These are phyloP conservation scores for Caracal caracal DNA, from an alignment of 2,113 vertebrate genomes.

Conservation along the genomic window DNA sequence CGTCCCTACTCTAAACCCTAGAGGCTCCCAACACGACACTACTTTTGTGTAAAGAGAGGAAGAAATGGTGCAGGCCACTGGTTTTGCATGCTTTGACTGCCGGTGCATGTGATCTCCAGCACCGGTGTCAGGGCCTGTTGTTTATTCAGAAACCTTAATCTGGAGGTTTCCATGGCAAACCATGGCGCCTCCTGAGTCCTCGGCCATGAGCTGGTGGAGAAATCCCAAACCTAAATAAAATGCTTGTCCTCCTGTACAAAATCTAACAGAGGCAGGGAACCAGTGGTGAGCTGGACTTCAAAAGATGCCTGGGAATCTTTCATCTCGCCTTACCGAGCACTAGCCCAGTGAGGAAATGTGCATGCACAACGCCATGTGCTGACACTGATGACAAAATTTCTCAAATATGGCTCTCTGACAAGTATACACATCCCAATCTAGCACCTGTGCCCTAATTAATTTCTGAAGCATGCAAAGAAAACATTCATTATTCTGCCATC, in stretches of 20 bases:
- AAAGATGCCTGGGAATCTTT: neutral
- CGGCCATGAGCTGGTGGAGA: neutral
- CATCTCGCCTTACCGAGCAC: neutral
- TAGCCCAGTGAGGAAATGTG: neutral
- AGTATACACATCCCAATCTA: neutral
- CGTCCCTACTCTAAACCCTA: neutral
- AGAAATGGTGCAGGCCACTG: neutral
- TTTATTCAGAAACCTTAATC: conserved; percentile 2
- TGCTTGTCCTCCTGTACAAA: neutral
- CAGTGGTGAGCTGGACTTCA: neutral
- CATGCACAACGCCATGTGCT: neutral
- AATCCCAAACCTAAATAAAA: neutral
- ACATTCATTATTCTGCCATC: neutral
- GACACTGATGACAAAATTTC: neutral
- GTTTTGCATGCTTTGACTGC: neutral
- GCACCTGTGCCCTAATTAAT: neutral
- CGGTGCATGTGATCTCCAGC: neutral
- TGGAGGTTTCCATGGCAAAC: neutral
- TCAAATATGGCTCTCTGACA: neutral
- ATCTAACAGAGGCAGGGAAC: neutral
- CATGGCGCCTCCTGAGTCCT: neutral
- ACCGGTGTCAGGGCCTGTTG: neutral
- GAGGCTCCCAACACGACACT: neutral
- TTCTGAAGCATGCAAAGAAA: neutral
- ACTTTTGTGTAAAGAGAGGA: neutral